These are phyloP conservation scores for Sebastes paucispinis DNA, from an alignment of 2,797 vertebrate species.

Conservation along the genomic window DNA sequence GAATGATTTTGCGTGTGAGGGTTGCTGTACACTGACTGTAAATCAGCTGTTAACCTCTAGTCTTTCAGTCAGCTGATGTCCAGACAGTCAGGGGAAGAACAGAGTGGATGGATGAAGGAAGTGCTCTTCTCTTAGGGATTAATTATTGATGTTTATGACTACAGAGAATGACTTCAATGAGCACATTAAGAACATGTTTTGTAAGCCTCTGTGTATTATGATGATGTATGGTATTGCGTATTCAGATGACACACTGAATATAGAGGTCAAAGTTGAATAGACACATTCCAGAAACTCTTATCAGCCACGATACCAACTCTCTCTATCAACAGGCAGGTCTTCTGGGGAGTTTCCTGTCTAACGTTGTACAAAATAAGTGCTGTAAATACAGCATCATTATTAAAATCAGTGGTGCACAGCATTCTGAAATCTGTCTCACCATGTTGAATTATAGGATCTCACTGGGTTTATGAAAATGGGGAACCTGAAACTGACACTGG, in stretches of 20 bases:
- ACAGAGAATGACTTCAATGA: background rate
- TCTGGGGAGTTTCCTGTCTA: too few species aligned
- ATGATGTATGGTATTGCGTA: background rate
- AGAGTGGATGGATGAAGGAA: slow-evolving; percentile 10
- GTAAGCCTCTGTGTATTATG: background rate
- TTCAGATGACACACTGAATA: background rate
- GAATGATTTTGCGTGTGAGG: background rate
- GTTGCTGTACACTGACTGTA: background rate
- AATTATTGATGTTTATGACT: slow-evolving; percentile 28
- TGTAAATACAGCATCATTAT: background rate
- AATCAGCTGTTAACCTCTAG: background rate
- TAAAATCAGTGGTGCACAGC: background rate
- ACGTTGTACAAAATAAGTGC: background rate
- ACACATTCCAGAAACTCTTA: background rate
- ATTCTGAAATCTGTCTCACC: background rate
- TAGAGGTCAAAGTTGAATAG: background rate
- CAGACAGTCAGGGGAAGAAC: background rate
- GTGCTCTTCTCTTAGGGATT: slow-evolving; percentile 9
- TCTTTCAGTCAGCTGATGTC: slow-evolving; percentile 19
- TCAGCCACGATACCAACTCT: background rate
- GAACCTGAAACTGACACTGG: background rate
- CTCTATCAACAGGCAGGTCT: background rate
- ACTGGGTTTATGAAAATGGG: background rate
- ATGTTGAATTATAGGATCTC: background rate
- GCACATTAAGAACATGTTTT: background rate